phyloP scores from a whole-genome alignment of 1,140 invertebrate genomes.

The Mizuhopecten yessoensis region DNA sequence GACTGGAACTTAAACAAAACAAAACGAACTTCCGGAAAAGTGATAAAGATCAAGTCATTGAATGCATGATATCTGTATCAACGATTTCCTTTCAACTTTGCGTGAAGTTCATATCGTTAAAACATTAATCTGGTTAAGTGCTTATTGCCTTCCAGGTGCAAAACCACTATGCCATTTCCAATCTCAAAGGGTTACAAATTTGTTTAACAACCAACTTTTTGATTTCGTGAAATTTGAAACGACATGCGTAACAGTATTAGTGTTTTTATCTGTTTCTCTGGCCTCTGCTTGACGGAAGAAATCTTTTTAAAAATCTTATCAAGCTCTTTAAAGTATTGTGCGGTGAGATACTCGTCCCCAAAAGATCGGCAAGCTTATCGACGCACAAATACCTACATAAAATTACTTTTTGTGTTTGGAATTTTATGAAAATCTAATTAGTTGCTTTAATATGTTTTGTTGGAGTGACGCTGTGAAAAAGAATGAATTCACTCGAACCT shows the following conservation, averaged over 20 bases:
- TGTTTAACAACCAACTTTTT: constrained; percentile 10
- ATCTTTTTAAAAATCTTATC: constrained; percentile 14
- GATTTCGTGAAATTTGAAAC: constrained; percentile 16
- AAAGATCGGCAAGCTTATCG: neutral
- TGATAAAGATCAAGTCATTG: neutral
- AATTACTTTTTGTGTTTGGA: too few relatives aligned
- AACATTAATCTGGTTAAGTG: neutral
- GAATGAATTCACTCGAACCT: too few relatives aligned
- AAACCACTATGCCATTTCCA: neutral
- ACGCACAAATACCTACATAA: too few relatives aligned
- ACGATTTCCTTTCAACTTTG: constrained; percentile 22
- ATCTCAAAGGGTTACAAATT: neutral
- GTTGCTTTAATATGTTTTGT: too few relatives aligned
- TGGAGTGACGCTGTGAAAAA: too few relatives aligned
- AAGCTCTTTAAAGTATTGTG: neutral
- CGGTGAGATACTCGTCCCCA: neutral
- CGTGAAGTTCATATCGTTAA: constrained; percentile 23
- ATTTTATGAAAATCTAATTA: too few relatives aligned
- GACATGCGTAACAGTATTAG: constrained; percentile 2
- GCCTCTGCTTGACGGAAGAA: constrained; percentile 17
- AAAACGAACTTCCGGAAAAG: constrained; percentile 33
- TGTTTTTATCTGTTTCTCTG: neutral
- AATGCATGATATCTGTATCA: constrained; percentile 2
- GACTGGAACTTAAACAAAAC: constrained; percentile 19
- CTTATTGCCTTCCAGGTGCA: neutral